phyloP scores from a whole-genome alignment of 2,888 invertebrate genomes.

The Chloroclysta siterata region DNA sequence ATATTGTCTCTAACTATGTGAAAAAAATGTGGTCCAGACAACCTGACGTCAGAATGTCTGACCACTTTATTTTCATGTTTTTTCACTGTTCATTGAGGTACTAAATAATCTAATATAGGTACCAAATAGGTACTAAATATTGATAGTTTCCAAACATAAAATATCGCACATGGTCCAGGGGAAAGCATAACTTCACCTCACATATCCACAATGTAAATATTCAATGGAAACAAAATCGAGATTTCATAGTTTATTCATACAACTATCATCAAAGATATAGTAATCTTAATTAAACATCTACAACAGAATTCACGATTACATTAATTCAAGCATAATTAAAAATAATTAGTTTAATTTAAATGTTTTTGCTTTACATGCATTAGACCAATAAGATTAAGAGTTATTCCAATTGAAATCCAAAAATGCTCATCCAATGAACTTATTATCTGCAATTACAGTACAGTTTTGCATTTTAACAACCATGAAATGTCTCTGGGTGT shows the following conservation, averaged over 20 bases:
- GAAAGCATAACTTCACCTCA: too few relatives aligned
- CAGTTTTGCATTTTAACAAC: slow-evolving; percentile 51
- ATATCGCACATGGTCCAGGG: too few relatives aligned
- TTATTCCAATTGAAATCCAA: slow-evolving; percentile 45
- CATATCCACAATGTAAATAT: too few relatives aligned
- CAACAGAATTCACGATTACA: slow-evolving; percentile 63
- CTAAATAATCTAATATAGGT: too few relatives aligned
- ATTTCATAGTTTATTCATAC: slow-evolving; percentile 40
- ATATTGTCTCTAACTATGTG: too few relatives aligned
- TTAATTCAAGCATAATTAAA: slow-evolving; percentile 59
- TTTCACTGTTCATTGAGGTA: too few relatives aligned
- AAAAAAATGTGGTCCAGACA: too few relatives aligned
- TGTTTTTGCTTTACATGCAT: slow-evolving; percentile 25
- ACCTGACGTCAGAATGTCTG: too few relatives aligned
- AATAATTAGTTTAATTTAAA: slow-evolving; percentile 26
- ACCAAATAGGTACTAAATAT: too few relatives aligned
- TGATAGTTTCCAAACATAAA: too few relatives aligned
- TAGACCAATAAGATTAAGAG: slow-evolving; percentile 8
- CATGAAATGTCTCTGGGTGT: slow-evolving; percentile 59
- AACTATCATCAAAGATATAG: slow-evolving; percentile 47
- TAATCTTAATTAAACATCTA: slow-evolving; percentile 54
- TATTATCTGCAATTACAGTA: slow-evolving; percentile 44
- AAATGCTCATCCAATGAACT: slow-evolving; percentile 62
- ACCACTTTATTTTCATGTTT: too few relatives aligned
- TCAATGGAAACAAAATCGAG: not conserved